Conservation (phyloP, 2,888 invertebrate genomes). For the Terebella lapidaria region DNA sequence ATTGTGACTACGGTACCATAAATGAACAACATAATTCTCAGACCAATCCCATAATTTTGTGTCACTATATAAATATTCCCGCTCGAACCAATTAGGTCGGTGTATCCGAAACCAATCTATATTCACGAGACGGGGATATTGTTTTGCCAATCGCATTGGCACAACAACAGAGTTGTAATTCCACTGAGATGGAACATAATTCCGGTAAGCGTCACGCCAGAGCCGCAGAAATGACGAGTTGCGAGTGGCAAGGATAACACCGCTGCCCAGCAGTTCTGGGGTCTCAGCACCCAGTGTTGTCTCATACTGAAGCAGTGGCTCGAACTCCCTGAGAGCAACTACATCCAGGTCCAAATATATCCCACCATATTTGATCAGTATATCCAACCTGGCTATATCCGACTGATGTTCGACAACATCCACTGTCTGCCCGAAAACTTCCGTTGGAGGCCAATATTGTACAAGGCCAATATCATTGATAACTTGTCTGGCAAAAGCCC, state of each 20-base stretch:
- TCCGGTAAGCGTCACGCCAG: slow-evolving; percentile 33
- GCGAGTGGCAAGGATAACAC: slow-evolving; percentile 31
- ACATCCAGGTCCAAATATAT: slow-evolving; percentile 46
- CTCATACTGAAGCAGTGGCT: slow-evolving; percentile 29
- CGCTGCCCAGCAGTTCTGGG: slow-evolving; percentile 30
- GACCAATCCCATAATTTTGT: slow-evolving; percentile 26
- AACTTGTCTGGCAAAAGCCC: slow-evolving; percentile 15
- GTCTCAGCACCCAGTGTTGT: slow-evolving; percentile 38
- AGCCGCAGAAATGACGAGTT: slow-evolving; percentile 32
- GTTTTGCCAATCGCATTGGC: slow-evolving; percentile 22
- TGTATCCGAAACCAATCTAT: slow-evolving; percentile 24
- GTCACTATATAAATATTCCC: slow-evolving; percentile 16
- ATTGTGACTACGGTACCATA: slow-evolving; percentile 22
- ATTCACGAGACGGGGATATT: slow-evolving; percentile 17
- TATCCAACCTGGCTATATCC: slow-evolving; percentile 25
- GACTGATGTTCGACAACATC: slow-evolving; percentile 23
- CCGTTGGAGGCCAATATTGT: slow-evolving; percentile 12
- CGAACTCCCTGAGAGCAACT: slow-evolving; percentile 31
- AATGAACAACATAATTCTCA: slow-evolving; percentile 23
- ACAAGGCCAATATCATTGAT: slow-evolving; percentile 14
- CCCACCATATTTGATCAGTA: slow-evolving; percentile 34
- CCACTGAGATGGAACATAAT: slow-evolving; percentile 18
- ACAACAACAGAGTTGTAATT: slow-evolving; percentile 21
- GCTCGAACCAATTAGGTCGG: slow-evolving; percentile 24
- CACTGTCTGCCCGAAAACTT: slow-evolving; percentile 15